phyloP scores from a whole-genome alignment of 2,113 vertebrate genomes.

The Eolophus roseicapilla region DNA sequence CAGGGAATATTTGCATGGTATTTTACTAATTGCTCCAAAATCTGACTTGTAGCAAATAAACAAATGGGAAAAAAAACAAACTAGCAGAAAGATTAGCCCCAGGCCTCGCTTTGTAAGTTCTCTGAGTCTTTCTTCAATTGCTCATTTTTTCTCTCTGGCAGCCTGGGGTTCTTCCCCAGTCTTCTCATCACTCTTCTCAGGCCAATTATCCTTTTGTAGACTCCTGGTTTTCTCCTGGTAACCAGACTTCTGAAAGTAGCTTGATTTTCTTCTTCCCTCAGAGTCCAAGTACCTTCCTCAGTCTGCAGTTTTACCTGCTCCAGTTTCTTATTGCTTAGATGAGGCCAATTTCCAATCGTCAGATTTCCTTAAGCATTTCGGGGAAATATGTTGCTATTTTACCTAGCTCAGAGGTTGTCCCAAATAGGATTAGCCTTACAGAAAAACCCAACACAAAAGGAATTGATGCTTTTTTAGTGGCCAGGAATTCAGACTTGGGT shows the following conservation, averaged over 20 bases:
- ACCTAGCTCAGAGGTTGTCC: not conserved
- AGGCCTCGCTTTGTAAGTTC: conserved; percentile 39
- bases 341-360: not conserved
- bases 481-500: not conserved
- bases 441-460: not conserved
- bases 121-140: conserved; percentile 15
- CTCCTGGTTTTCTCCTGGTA: not conserved
- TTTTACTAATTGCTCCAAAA: conserved; percentile 80
- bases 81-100: conserved; percentile 60
- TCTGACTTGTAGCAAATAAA: conserved; percentile 71
- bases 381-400: not conserved
- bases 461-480: not conserved
- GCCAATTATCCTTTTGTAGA: not conserved
- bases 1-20: conserved; percentile 81
- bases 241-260: not conserved
- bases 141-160: conserved; percentile 10
- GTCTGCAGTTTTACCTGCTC: not conserved
- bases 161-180: not conserved
- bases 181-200: not conserved
- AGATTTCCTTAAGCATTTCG: conserved; percentile 1
- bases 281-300: not conserved
- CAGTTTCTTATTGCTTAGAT: not conserved
- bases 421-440: not conserved
- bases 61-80: conserved; percentile 48
- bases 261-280: not conserved